Evolutionary conservation across 2,113 vertebrate genomes (phyloP), one percentile per base, ranked within the genome.

Genomic region (Pelecanoides urinatrix): DNA sequence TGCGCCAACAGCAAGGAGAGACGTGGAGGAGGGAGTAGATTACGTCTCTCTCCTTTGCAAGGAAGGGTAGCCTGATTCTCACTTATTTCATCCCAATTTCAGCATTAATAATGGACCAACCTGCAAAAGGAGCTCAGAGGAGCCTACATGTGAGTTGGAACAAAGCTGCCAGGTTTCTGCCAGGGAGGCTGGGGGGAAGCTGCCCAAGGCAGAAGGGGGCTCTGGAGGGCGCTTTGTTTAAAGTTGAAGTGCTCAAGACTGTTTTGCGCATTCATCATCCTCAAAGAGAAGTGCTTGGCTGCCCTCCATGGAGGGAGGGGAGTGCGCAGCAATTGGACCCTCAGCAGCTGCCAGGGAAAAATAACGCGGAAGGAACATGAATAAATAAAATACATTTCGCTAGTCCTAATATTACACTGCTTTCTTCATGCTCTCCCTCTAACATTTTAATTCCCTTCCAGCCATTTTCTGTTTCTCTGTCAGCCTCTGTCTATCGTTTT

Each of bases 281-380:
- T 95, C 92, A 82, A 78, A 89, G 40, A 70, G 73, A 79, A 92
- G 65, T n/a, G 50, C 50, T 94, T 96, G 96, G 92, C 79, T 83
- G 40, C 56, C 26, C 56, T 92, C 73, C 86, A 63, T 2, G 4
- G 80, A 91, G 42, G 40, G 30, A 93, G 66, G 40, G 62, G 58
- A 94, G 77, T 15, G 34, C 62, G 38, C 11, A 12, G 91, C 70
- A 82, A 49, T n/a, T 59, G 86, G 91, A 86, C 83, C 73, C 66
- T 79, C 68, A 82, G 83, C 81, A 91, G 44, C 70, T 94, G 47
- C 73, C 73, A 85, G 70, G 40, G 50, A 92, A 95, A 95, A 89
- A 87, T 84, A 94, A 87, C 72, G 80, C 83, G 92, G 68, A 81
- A 91, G 52, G 68, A 92, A 68, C 65, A 93, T 81, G 68, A 95